These are phyloP conservation scores for Silurus lanzhouensis DNA, from an alignment of 2,797 vertebrate genomes.

Conservation along the genomic window DNA sequence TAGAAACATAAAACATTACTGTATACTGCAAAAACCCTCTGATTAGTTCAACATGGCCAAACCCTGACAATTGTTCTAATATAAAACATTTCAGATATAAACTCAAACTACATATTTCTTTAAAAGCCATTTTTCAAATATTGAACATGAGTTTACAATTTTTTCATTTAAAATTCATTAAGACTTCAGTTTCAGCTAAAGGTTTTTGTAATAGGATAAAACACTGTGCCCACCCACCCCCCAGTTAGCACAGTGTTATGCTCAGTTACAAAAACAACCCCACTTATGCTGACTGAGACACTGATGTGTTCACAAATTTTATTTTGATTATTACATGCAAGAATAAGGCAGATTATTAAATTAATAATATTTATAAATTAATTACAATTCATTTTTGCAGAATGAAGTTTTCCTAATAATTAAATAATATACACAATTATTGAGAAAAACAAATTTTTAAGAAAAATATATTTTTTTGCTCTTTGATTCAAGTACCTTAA, in stretches of 20 bases:
- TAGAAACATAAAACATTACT: not conserved
- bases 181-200: not conserved
- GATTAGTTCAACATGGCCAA: not conserved
- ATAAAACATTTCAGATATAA: not conserved
- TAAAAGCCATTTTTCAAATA: not conserved
- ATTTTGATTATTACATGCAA: too few species aligned
- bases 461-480: not conserved
- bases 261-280: slow-evolving; percentile 44
- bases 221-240: slow-evolving; percentile 38
- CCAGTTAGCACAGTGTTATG: slow-evolving; percentile 38
- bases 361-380: not conserved
- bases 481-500: not conserved
- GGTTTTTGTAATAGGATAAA: slow-evolving; percentile 49
- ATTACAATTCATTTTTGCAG: too few species aligned
- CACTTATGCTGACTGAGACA: not conserved
- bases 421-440: too few species aligned
- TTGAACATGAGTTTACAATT: not conserved
- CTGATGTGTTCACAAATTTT: not conserved
- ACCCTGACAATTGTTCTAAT: not conserved
- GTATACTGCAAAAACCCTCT: not conserved
- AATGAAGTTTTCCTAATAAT: not conserved
- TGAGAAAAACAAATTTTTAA: not conserved
- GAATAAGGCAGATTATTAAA: not conserved
- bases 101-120: not conserved
- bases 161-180: not conserved